Base-by-base conservation (phyloP, 2,797 vertebrate species). In the Capromys pilorides region DNA sequence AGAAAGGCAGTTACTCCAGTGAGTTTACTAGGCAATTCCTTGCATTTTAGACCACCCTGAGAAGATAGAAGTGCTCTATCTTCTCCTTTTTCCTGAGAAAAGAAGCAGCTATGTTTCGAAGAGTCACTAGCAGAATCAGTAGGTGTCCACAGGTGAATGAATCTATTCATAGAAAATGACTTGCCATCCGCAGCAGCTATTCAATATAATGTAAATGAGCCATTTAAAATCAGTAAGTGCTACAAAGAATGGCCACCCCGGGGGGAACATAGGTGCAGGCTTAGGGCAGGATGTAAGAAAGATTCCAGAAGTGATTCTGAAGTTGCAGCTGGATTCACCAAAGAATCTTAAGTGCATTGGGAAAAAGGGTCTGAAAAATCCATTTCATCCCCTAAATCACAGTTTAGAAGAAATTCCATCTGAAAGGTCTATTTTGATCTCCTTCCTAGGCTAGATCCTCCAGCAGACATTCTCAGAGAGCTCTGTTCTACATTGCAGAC, bases 111-210 rank as follows among this genome's bases (percentile, higher is more conserved):
- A 24, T 64, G 54, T 91, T 97, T 96, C 86, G 95, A 96, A 95
- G 94, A 91, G 91, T 97, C 93, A 90, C 73, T 82, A 94, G 87
- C 77, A 97, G 96, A 97, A 96, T 97, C 89, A 88, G 86, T 73
- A 66, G 59, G 24, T 95, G 79, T 97, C 97, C 95, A 54, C 49
- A 95, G 95, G 94, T 94, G 95, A 97, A 97, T 94, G 94, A 97
- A 97, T 94, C 94, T n/a, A 97, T 97, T 97, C 92, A 96, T 82
- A 96, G 45, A 94, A 90, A 97, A 49, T 96, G 94, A 97, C 97
- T 97, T 96, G 96, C 95, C 85, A 94, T 80, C 82, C 66, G 75
- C 24, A 95, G 57, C 71, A 91, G 57, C 96, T 92, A 95, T 96
- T 94, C 85, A 95, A 95, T 95, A 95, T 41, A 75, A 66, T 90